Percentiles rank a stretch among this genome's conserved stretches.
phyloP scores from a whole-genome alignment of 2,888 invertebrate genomes.

The Synanthedon vespiformis region DNA sequence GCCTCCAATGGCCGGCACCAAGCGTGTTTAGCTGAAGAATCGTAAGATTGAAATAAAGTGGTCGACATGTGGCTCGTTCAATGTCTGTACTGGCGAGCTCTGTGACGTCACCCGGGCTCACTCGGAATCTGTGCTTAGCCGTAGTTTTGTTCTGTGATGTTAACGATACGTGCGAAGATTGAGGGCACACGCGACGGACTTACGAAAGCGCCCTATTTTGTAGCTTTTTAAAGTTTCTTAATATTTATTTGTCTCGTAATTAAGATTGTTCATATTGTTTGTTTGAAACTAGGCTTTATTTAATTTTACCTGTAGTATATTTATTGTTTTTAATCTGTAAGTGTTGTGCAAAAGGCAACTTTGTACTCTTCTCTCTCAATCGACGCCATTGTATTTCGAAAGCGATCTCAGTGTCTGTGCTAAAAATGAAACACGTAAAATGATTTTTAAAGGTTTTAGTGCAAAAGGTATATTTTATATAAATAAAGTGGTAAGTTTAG shows the following conservation, averaged over 20 bases:
- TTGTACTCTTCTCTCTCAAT: slow-evolving; percentile 1
- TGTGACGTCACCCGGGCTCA: slow-evolving; percentile 5
- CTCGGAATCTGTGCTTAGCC: slow-evolving; percentile 31
- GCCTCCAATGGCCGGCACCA: no score
- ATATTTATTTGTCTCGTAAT: slow-evolving; percentile 51
- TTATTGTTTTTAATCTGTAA: slow-evolving; percentile 21
- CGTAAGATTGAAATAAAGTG: no score
- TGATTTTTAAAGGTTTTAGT: background rate
- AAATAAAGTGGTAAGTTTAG: no score
- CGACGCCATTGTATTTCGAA: background rate
- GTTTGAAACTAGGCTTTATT: slow-evolving; percentile 32
- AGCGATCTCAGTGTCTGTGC: slow-evolving; percentile 1
- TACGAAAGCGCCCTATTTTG: slow-evolving; percentile 17
- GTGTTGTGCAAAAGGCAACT: slow-evolving; percentile 5
- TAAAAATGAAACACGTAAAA: background rate
- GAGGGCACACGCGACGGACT: slow-evolving; percentile 16
- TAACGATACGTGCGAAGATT: slow-evolving; percentile 38
- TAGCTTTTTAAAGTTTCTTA: slow-evolving; percentile 45
- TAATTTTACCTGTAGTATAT: slow-evolving; percentile 28
- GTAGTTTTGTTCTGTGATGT: slow-evolving; percentile 60
- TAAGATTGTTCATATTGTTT: slow-evolving; percentile 39
- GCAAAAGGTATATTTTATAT: no score
- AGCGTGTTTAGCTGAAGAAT: no score
- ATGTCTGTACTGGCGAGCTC: background rate
- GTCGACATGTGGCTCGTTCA: background rate